Evolutionary conservation across 30 jellyfish, hydroid and myxozoan genomes (phyloP).

Genomic region (Turritopsis rubra): DNA sequence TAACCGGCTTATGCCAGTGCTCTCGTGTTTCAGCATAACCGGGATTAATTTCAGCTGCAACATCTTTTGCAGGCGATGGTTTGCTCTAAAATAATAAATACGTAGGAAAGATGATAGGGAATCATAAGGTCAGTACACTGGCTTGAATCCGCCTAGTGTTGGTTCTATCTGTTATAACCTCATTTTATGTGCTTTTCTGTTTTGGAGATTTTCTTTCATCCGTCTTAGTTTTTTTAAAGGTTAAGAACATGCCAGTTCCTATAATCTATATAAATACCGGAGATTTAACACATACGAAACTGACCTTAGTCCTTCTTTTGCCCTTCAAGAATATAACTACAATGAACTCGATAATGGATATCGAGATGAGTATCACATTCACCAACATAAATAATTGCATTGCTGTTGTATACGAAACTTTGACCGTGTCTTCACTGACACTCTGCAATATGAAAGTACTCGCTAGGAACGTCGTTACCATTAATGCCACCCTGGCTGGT

Average conservation of each 20-base stretch:
- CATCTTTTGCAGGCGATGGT: not conserved
- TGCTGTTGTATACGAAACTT: slow-evolving; percentile 5
- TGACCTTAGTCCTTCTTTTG: not conserved
- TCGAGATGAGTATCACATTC: not conserved
- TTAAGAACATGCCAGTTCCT: too few species aligned
- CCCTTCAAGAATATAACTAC: not conserved
- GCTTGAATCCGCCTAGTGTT: too few species aligned
- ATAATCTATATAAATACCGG: too few species aligned
- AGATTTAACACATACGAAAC: too few species aligned
- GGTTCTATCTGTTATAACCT: too few species aligned
- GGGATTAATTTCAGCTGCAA: not conserved
- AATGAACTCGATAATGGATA: not conserved
- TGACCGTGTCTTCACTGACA: not conserved
- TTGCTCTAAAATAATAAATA: not conserved
- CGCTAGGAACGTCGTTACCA: not conserved
- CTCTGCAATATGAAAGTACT: slow-evolving; percentile 4
- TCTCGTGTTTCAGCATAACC: not conserved
- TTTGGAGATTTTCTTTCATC: too few species aligned
- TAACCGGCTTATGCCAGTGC: not conserved
- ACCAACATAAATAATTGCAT: not conserved
- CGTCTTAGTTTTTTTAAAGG: too few species aligned
- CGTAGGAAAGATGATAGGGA: too few species aligned
- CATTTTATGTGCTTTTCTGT: too few species aligned
- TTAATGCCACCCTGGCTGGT: not conserved
- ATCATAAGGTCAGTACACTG: too few species aligned